A percentile compares a stretch with the other conserved stretches of the same genome.
phyloP scores from a whole-genome alignment of 2,113 vertebrate species.

The Eonycteris spelaea region DNA sequence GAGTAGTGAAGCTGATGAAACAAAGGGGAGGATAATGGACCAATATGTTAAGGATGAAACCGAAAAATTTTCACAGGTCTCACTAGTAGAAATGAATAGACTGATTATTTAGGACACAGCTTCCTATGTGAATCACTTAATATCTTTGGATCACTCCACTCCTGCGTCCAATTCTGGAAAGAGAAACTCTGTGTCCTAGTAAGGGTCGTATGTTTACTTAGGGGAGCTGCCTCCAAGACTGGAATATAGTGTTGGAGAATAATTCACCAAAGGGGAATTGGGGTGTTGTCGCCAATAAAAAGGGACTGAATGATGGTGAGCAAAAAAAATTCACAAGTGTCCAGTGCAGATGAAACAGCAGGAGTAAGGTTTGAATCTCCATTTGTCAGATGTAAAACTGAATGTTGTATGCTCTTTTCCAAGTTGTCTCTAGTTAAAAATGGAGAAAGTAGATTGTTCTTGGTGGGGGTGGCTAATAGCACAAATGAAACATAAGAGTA shows the following conservation, averaged over 20 bases:
- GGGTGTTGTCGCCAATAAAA: background rate
- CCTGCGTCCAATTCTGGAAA: background rate
- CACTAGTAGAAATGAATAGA: background rate
- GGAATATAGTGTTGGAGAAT: background rate
- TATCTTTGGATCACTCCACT: background rate
- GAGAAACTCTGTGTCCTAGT: background rate
- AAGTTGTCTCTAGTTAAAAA: background rate
- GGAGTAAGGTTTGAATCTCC: background rate
- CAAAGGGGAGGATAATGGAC: background rate
- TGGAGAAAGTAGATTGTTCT: background rate
- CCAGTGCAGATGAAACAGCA: background rate
- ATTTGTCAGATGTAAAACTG: background rate
- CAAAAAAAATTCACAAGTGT: background rate
- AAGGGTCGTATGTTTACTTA: background rate
- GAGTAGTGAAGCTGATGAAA: background rate
- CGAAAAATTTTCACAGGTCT: background rate
- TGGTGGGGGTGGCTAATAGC: background rate
- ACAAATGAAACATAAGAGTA: background rate
- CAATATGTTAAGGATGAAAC: background rate
- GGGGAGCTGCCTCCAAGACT: background rate
- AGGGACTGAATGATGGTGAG: background rate
- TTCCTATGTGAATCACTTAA: background rate
- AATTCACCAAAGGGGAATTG: background rate
- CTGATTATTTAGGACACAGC: background rate
- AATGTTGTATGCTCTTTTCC: background rate